phyloP scores from a whole-genome alignment of 2,888 invertebrate genomes.

The Epiblema foenella region DNA sequence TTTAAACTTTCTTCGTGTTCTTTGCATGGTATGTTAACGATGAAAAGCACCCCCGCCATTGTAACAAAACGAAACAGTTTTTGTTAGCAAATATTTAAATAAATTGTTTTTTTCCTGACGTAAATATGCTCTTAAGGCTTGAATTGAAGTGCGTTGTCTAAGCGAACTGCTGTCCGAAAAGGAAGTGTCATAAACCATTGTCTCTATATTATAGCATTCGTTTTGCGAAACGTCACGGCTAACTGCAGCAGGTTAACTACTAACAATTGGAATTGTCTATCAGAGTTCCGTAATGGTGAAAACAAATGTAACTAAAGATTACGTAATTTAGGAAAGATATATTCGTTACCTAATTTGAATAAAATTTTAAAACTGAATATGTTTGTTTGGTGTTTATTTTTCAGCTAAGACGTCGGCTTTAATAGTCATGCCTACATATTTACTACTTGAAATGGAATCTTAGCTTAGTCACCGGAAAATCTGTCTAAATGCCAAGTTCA shows the following conservation, averaged over 20 bases:
- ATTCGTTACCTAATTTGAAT: background rate
- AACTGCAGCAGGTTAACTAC: conserved; percentile 49
- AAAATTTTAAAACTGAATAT: too few species aligned
- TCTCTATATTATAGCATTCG: conserved; percentile 36
- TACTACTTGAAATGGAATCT: background rate
- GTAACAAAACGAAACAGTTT: background rate
- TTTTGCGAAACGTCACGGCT: conserved; percentile 44
- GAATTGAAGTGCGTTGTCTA: conserved; percentile 11
- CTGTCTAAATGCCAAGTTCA: too few species aligned
- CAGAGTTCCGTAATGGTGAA: background rate
- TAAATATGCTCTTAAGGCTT: background rate
- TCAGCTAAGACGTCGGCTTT: too few species aligned
- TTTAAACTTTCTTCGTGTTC: conserved; percentile 73
- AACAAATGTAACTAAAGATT: background rate
- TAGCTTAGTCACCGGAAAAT: background rate
- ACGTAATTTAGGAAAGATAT: background rate
- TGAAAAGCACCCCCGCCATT: conserved; percentile 85
- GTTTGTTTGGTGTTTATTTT: too few species aligned
- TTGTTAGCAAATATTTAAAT: too few species aligned
- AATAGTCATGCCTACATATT: too few species aligned
- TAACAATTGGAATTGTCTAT: conserved; percentile 44
- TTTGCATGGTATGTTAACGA: conserved; percentile 84
- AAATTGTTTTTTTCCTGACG: background rate
- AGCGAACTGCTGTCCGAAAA: conserved; percentile 17
- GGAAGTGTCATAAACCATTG: conserved; percentile 40